Percentiles rank a stretch among this genome's conserved stretches.
Conservation (phyloP, 2,888 invertebrate genomes). For the Agonopterix arenella region DNA sequence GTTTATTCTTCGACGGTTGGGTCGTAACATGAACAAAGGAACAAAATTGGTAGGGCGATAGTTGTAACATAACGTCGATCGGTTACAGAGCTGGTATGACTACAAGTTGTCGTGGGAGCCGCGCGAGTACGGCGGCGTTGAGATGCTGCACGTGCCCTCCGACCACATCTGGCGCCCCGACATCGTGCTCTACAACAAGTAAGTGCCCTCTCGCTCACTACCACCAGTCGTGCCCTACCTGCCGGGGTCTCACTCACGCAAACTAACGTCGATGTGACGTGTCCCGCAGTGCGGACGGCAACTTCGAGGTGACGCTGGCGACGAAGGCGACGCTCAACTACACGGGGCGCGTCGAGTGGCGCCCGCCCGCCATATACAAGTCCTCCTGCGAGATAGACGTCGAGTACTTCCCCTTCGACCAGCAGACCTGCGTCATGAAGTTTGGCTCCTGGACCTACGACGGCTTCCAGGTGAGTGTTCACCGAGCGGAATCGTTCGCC, state of each 20-base stretch:
- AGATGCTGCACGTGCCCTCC: constrained; percentile 96
- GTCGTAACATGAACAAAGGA: no score
- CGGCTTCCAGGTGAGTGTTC: constrained; percentile 89
- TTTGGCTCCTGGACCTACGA: constrained; percentile 97
- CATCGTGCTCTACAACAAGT: constrained; percentile 96
- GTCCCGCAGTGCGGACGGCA: constrained; percentile 88
- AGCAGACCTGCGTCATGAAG: constrained; percentile 95
- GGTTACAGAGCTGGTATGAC: constrained; percentile 91
- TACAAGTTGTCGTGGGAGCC: constrained; percentile 97
- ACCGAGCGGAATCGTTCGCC: background rate
- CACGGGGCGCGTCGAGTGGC: constrained; percentile 94
- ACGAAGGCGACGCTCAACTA: constrained; percentile 93
- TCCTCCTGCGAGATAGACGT: constrained; percentile 95
- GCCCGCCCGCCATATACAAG: constrained; percentile 97
- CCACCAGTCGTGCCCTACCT: background rate
- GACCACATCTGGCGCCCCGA: constrained; percentile 98
- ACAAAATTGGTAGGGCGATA: no score
- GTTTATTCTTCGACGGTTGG: no score
- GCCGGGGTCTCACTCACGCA: background rate
- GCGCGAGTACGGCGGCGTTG: constrained; percentile 94
- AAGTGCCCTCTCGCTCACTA: constrained; percentile 43
- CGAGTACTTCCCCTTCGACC: constrained; percentile 95
- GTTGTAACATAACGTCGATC: background rate
- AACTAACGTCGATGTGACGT: background rate
- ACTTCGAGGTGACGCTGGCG: constrained; percentile 93